Evolutionary conservation across 2,888 invertebrate genomes (phyloP), one percentile per base, ranked within the genome.

Genomic region (Opisthograptis luteolata): DNA sequence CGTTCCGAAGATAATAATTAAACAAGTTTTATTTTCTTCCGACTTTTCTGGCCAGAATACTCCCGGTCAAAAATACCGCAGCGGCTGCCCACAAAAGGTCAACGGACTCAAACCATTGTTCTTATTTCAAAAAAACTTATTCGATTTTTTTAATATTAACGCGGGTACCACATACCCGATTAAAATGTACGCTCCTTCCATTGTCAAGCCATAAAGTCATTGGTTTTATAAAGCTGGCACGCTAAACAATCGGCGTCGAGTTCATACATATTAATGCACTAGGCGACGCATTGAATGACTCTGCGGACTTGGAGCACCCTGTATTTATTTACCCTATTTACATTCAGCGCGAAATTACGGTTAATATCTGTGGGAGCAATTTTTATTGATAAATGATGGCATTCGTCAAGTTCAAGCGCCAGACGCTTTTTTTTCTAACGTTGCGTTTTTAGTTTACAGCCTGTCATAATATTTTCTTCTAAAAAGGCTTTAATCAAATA

Each of bases 181-280:
- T 55, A 54, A 62, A 59, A 55, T 52, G 45, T 42, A 59, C 46
- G 46, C 55, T 51, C 34, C 35, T 48, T 42, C 60, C 49, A 63
- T 63, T 58, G 59, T 59, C 31, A 50, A 39, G 48, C 52, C 39
- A 60, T 61, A 58, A 58, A 58, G 56, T 58, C 60, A 59, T 59
- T 52, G 60, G 59, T 58, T 58, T 58, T 61, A 61, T 61, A 64
- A 68, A 70, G 65, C 70, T 67, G 57, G 61, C 49, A 51, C 62
- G 61, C 65, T 68, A 67, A 70, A 68, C 72, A 68, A 63, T 63
- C 58, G 60, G 51, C 48, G 22, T 40, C 52, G 46, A 31, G 61
- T 74, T 81, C 78, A 82, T 82, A 81, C 80, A 82, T 81, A 81
- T 81, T 82, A 77, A 81, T 80, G 69, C 62, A 65, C 62, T 69